phyloP scores from a whole-genome alignment of 2,113 vertebrate genomes.

The Pseudorhombus dupliciocellatus region DNA sequence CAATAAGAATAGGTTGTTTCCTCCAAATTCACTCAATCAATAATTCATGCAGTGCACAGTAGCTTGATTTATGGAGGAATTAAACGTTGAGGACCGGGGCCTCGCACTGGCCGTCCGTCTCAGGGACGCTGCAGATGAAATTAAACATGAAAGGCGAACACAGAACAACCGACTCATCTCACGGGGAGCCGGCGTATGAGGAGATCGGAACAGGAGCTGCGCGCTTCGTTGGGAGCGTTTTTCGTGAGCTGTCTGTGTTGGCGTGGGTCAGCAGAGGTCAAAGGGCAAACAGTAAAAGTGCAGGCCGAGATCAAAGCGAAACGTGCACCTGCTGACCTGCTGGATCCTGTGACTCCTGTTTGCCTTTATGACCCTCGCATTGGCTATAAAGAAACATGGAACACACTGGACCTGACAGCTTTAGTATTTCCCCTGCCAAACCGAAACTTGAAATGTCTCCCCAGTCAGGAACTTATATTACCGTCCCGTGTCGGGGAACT shows the following conservation, averaged over 20 bases:
- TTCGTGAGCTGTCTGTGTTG: conserved; percentile 26
- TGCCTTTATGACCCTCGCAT: conserved; percentile 21
- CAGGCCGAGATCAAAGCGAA: conserved; percentile 54
- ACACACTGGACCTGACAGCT: conserved; percentile 29
- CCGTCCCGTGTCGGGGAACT: background rate
- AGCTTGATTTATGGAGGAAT: conserved; percentile 76
- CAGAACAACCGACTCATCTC: conserved; percentile 52
- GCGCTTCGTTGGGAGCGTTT: conserved; percentile 6
- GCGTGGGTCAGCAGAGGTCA: conserved; percentile 54
- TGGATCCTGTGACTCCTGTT: conserved; percentile 40
- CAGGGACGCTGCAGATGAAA: conserved; percentile 53
- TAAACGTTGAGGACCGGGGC: conserved; percentile 70
- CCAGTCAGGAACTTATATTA: conserved; percentile 10
- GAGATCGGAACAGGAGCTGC: conserved; percentile 8
- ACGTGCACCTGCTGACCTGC: conserved; percentile 59
- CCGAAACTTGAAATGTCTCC: conserved; percentile 10
- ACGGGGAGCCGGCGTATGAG: conserved; percentile 19
- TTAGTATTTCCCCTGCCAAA: conserved; percentile 12
- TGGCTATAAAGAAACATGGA: conserved; percentile 11
- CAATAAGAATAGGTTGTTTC: conserved; percentile 73
- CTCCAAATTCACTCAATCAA: conserved; percentile 73
- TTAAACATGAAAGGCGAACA: conserved; percentile 71
- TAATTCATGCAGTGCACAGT: conserved; percentile 71
- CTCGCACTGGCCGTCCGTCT: conserved; percentile 62
- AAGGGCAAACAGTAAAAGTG: conserved; percentile 57